Conservation (phyloP, 2,113 vertebrate genomes). For the Pica pica region DNA sequence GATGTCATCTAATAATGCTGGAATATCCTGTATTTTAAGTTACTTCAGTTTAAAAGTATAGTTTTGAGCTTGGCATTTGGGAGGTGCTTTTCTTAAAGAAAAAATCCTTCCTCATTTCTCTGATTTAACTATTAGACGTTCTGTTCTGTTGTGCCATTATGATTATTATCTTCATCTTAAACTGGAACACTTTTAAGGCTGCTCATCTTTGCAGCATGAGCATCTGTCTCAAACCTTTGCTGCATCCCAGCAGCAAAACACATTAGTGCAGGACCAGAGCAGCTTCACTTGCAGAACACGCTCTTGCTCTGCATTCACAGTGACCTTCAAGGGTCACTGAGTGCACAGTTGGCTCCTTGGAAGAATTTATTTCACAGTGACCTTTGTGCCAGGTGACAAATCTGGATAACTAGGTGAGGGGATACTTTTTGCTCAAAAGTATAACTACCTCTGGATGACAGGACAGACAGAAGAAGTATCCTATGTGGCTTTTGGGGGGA, state of each 20-base stretch:
- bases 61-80: neutral
- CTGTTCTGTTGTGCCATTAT: neutral
- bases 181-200: neutral
- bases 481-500: neutral
- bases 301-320: neutral
- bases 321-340: neutral
- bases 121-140: accelerated
- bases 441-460: neutral
- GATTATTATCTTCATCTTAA: neutral
- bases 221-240: neutral
- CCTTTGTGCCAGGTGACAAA: neutral
- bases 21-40: neutral
- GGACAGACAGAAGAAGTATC: neutral
- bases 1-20: neutral
- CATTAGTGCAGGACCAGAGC: neutral
- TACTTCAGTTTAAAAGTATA: neutral
- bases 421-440: neutral
- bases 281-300: neutral
- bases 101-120: neutral
- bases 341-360: neutral
- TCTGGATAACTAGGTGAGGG: neutral
- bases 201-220: neutral
- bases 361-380: neutral
- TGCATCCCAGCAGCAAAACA: neutral
- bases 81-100: neutral